Evolutionary conservation across 2,888 invertebrate genomes (phyloP), one percentile per base, ranked within the genome.

Genomic region (Chrysolina oricalcia): DNA sequence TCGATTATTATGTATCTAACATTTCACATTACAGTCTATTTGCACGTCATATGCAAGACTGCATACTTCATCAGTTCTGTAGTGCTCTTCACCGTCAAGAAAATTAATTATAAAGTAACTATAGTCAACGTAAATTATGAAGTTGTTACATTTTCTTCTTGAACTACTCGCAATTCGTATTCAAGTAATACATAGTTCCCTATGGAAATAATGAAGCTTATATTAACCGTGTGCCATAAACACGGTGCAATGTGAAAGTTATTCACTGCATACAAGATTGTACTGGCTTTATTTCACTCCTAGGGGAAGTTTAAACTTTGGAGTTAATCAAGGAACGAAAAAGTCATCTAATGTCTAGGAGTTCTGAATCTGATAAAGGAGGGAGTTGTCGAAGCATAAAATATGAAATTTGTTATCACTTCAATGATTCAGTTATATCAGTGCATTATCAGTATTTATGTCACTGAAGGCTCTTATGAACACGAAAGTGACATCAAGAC

Each of bases 111-210:
- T n/a, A 11, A 56, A 23, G 21, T 5, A 59, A 59, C 59, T 35
- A 59, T 59, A 59, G 53, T 35, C 53, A 23, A 53, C 50, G 59
- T 56, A 27, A 66, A 72, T 59, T 72, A 65, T 65, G 50, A 72
- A 70, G 70, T 69, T 70, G 64, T 56, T 70, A 65, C 48, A 50
- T 40, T 67, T 70, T 73, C 75, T 75, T 75, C 69, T 70, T 73
- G 68, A 73, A 73, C 65, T 43, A 66, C 65, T 72, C 43, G 69
- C 59, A 75, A 65, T 72, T 69, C 68, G 72, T 68, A 43, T 72
- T 46, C 13, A n/a, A 63, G 43, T 62, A 62, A 43, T 35, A 67
- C 68, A 68, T 35, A 62, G 72, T 70, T 75, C 72, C 74, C 74
- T 41, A 27, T 66, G 70, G 72, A 75, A 72, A 75, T 75, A 72